Base-by-base conservation (phyloP, 1,140 invertebrate species). In the Thereuonema tuberculata region DNA sequence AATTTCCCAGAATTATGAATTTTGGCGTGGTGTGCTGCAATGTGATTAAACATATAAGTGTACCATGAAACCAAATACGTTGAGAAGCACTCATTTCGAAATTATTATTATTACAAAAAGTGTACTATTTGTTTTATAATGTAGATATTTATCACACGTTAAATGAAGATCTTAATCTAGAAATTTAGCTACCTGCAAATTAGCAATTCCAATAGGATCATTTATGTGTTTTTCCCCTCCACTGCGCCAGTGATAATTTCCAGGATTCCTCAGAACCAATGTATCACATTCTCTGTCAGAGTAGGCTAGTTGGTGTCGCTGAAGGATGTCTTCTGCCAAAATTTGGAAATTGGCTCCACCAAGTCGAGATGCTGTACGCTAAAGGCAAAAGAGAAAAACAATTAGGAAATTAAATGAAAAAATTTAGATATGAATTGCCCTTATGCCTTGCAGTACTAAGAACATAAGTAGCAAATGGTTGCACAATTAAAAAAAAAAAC, bases 181-280 rank as follows among this genome's bases (percentile, higher is more conserved):
- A n/a, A n/a, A n/a, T 37, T 37, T 9, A 37, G 46, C 67, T 73
- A 82, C 82, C 75, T 93, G 91, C n/a, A 97, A 75, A 69, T 87
- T 90, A 29, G 90, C 92, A 69, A 99, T 91, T 63, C 90, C 90
- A 46, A 82, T 74, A 0, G 96, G 96, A 72, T 98, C 93, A 71
- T 98, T 99, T 66, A 98, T 87, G 74, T 99, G 96, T 66, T 93
- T 93, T 75, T 99, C 96, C 14, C 96, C 96, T 1, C 95, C 96
- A 62, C 84, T 83, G 67, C 95, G 80, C 93, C 93, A 98, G 73
- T 98, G 93, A 69, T 91, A 98, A 63, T 85, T 82, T 27, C 96
- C 96, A 31, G 93, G 92, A 77, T 97, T 97, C 59, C 90, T 82
- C 9, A 98, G 77, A 3, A 98, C 83, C 26, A 73, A 65, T 26